Conservation (phyloP, 2,797 vertebrate species). For the Falco cherrug region DNA sequence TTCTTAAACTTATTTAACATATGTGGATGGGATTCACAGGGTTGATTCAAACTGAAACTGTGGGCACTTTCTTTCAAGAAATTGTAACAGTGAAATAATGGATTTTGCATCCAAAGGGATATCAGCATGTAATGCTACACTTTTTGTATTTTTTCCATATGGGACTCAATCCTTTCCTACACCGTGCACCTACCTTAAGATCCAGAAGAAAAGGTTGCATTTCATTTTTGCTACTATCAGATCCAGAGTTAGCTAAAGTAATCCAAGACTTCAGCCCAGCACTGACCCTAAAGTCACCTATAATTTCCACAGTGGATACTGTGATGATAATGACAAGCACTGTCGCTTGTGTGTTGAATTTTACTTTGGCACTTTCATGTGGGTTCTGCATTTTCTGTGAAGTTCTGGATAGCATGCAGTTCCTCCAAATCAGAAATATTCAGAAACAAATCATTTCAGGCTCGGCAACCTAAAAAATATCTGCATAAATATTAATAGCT, state of each 20-base stretch:
- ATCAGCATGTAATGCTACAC: background rate
- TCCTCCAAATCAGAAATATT: background rate
- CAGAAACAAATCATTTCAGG: background rate
- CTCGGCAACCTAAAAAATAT: background rate
- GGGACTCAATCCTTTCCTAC: background rate
- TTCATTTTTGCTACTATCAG: background rate
- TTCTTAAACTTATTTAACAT: background rate
- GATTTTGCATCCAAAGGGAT: background rate
- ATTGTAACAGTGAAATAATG: background rate
- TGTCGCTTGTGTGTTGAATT: background rate
- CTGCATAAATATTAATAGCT: background rate
- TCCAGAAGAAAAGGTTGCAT: background rate
- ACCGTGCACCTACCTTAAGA: background rate
- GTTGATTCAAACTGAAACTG: background rate
- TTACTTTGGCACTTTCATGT: background rate
- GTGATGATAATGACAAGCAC: background rate
- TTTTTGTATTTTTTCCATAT: background rate
- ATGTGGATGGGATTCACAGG: background rate
- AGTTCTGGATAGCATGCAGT: background rate
- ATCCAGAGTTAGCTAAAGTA: background rate
- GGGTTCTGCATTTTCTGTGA: background rate
- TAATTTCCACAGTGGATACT: background rate
- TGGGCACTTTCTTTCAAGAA: background rate
- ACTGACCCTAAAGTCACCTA: background rate
- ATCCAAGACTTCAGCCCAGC: background rate